Evolutionary conservation across 1,140 invertebrate species (phyloP).

Genomic region (Parapsyche elsis): DNA sequence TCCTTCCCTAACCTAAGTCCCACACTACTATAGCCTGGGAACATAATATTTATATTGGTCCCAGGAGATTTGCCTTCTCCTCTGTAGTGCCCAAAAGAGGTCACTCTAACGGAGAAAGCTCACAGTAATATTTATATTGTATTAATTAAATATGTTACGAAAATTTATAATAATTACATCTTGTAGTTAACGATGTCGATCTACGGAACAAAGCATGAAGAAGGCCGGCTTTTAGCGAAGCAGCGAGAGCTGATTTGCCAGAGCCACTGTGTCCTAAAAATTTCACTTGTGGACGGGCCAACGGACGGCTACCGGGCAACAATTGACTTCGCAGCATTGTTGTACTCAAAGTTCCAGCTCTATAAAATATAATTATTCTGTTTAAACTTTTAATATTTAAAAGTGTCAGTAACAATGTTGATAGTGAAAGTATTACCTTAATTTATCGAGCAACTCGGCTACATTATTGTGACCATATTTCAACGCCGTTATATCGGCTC

Average conservation of each 20-base stretch:
- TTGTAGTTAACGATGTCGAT: constrained; percentile 64
- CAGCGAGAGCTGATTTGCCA: constrained; percentile 81
- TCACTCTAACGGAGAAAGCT: no score
- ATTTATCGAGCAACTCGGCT: constrained; percentile 76
- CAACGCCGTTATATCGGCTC: constrained; percentile 84
- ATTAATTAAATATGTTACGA: no score
- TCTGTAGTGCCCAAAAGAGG: no score
- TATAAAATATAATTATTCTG: constrained; percentile 23
- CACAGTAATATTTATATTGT: no score
- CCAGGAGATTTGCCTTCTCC: no score
- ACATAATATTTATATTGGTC: no score
- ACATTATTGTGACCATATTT: constrained; percentile 83
- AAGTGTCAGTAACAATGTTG: background rate
- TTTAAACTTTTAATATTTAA: no score
- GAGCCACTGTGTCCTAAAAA: constrained; percentile 81
- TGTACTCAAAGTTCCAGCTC: constrained; percentile 66
- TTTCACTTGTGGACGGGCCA: constrained; percentile 79
- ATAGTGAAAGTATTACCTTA: constrained; percentile 72
- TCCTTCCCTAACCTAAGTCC: no score
- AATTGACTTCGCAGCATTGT: constrained; percentile 76
- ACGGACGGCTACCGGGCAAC: constrained; percentile 71
- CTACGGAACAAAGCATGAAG: constrained; percentile 74
- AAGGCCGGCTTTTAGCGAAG: constrained; percentile 77
- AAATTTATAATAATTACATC: constrained; percentile 62
- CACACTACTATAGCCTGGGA: no score